These are phyloP conservation scores for Ameiurus melas DNA, from an alignment of 2,113 vertebrate genomes.

Conservation along the genomic window DNA sequence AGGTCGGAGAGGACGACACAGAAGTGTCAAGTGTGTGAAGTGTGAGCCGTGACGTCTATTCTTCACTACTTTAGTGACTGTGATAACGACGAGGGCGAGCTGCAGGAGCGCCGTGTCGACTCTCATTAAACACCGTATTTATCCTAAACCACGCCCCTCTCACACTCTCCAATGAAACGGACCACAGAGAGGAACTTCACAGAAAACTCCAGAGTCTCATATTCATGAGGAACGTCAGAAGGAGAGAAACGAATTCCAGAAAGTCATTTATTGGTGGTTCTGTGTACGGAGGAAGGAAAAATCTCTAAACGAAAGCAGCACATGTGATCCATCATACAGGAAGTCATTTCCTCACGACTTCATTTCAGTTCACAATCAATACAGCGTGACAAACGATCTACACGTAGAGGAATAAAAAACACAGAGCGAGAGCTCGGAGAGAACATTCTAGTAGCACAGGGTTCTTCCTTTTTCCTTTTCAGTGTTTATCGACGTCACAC, in stretches of 20 bases:
- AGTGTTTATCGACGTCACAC: neutral
- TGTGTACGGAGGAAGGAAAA: conserved; percentile 2
- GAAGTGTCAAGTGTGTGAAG: conserved; percentile 42
- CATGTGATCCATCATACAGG: neutral
- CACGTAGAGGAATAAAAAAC: neutral
- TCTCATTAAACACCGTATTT: conserved; percentile 70
- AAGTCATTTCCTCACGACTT: neutral
- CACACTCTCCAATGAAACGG: neutral
- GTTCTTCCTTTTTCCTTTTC: neutral
- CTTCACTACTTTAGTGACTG: conserved; percentile 37
- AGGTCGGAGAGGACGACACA: conserved; percentile 62
- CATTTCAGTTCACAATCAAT: conserved; percentile 11
- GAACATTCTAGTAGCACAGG: neutral
- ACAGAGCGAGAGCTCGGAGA: neutral
- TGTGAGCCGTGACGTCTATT: conserved; percentile 69
- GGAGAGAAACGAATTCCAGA: neutral
- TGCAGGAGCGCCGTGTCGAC: conserved; percentile 54
- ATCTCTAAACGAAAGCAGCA: neutral
- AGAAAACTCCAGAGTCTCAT: too few species aligned
- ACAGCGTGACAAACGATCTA: neutral
- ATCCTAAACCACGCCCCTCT: conserved; percentile 53
- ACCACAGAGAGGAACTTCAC: too few species aligned
- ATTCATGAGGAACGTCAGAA: too few species aligned
- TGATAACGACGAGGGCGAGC: neutral
- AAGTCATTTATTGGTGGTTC: neutral